Evolutionary conservation across 2,113 vertebrate genomes (phyloP).

Genomic region (Morone saxatilis): DNA sequence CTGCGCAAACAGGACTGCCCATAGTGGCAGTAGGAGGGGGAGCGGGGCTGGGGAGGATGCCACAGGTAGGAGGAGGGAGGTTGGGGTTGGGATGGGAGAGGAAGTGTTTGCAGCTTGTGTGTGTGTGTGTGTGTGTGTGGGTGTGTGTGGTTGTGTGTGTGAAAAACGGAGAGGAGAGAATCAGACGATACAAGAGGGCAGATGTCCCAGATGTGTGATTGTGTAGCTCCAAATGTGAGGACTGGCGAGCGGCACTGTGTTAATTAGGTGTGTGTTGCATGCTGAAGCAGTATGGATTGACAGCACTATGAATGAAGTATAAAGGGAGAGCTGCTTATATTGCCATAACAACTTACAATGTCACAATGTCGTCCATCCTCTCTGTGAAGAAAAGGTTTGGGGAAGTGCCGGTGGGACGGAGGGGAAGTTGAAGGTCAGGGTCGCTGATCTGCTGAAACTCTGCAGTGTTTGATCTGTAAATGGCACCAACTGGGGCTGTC

Average conservation of each 20-base stretch:
- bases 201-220: slow-evolving; percentile 21
- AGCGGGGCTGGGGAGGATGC: slow-evolving; percentile 93
- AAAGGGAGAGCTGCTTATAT: slow-evolving; percentile 37
- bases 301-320: slow-evolving; percentile 20
- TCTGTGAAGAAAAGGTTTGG: slow-evolving; percentile 64
- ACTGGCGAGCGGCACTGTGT: slow-evolving; percentile 5
- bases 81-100: slow-evolving; percentile 29
- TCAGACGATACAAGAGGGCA: slow-evolving; percentile 13
- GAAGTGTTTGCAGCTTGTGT: slow-evolving; percentile 27
- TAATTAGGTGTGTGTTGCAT: slow-evolving; percentile 18
- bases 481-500: slow-evolving; percentile 60
- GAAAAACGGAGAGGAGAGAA: neutral
- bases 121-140: neutral
- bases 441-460: slow-evolving; percentile 68
- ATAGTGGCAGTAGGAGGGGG: slow-evolving; percentile 95
- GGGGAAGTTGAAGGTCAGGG: slow-evolving; percentile 71
- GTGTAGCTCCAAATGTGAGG: slow-evolving; percentile 24
- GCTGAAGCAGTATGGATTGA: slow-evolving; percentile 36
- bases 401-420: slow-evolving; percentile 56
- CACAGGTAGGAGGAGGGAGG: slow-evolving; percentile 88
- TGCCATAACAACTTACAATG: slow-evolving; percentile 36
- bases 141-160: neutral
- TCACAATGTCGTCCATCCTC: slow-evolving; percentile 39
- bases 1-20: slow-evolving; percentile 95
- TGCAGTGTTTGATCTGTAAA: slow-evolving; percentile 77